Evolutionary conservation across 2,888 invertebrate species (phyloP), one percentile per base, ranked within the genome.

Genomic region (Drosophila pegasa): DNA sequence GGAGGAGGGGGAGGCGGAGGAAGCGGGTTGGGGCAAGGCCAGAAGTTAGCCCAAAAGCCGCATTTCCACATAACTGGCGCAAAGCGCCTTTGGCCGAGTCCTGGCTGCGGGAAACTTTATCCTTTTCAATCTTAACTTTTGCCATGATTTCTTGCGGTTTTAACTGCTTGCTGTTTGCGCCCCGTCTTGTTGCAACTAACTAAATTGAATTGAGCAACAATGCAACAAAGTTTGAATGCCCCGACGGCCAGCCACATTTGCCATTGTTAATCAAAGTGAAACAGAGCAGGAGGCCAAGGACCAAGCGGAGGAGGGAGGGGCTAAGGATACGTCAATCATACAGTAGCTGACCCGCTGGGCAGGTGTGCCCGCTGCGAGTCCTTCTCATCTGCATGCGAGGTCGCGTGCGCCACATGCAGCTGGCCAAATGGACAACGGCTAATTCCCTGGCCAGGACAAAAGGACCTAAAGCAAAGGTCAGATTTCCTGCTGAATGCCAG

Each of bases 371-470:
- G 5, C 3, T 31, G 31, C 18, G 41, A 7, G 45, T 29, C 45
- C 18, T 40, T 47, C 63, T 73, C 61, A 74, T 74, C 74, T 74
- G 70, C 74, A 74, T 73, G 48, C 69, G 64, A 68, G 75, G 52
- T 33, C 52, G 54, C 66, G 55, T 47, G 55, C 43, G 62, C 64
- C 77, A 74, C 40, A 60, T 18, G 78, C 86, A 82, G 80, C 77
- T 73, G 69, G 51, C 51, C 43, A 57, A 45, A 38, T 40, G 47
- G 72, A 38, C 66, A 55, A 48, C 59, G 66, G 87, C 84, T 84
- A 84, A 87, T 84, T 84, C 80, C 59, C 27, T 58, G 62, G 66
- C 75, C 87, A 70, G 82, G 47, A 72, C 59, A 50, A 63, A 65
- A 33, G 65, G 50, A 40, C 48, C 56, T 9, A 25, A 50, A 62